A percentile compares a stretch with the other conserved stretches of the same genome.
Evolutionary conservation across 2,113 vertebrate species (phyloP).

Genomic region (Muntiacus reevesi): DNA sequence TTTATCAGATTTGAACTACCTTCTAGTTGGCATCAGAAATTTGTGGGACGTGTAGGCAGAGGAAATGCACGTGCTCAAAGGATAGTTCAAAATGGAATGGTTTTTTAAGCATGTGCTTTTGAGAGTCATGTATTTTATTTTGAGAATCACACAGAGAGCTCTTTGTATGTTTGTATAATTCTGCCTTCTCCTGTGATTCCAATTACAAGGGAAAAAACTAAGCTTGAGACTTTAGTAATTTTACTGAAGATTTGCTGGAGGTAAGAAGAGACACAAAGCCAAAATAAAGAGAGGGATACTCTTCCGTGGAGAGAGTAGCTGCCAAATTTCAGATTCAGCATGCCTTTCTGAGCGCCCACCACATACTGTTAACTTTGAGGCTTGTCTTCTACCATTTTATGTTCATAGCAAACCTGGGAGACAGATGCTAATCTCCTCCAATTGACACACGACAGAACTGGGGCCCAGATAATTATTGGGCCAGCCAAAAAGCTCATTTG

Average conservation of each 20-base stretch:
- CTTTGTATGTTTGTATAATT: not conserved
- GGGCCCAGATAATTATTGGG: not conserved
- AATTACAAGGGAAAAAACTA: not conserved
- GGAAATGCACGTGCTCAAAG: not conserved
- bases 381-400: not conserved
- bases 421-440: not conserved
- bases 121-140: not conserved
- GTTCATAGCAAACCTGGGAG: not conserved
- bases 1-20: not conserved
- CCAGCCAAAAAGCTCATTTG: not conserved
- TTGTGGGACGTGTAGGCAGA: not conserved
- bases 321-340: not conserved
- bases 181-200: not conserved
- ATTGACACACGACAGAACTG: not conserved
- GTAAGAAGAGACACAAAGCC: not conserved
- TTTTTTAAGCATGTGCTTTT: not conserved
- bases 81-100: not conserved
- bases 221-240: not conserved
- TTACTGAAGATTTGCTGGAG: not conserved
- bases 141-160: not conserved
- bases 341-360: not conserved
- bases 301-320: not conserved
- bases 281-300: not conserved
- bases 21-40: not conserved
- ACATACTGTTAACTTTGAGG: rapidly evolving